Percentiles rank a stretch among this genome's conserved stretches.
phyloP scores from a whole-genome alignment of 1,140 invertebrate genomes.

The Archivesica marissinica region DNA sequence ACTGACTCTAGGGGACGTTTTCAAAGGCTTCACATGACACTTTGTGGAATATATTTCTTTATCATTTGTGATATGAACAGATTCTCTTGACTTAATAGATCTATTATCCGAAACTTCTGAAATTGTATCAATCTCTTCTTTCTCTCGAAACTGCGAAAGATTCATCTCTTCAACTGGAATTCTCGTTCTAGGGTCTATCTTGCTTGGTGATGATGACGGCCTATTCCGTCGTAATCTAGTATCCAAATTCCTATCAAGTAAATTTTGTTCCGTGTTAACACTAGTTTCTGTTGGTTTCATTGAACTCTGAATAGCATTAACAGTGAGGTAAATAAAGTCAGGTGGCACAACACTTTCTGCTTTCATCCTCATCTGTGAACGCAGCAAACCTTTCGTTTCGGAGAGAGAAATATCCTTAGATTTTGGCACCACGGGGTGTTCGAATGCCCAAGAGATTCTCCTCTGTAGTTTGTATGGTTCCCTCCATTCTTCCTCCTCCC shows the following conservation, averaged over 20 bases:
- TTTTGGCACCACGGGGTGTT: slow-evolving; percentile 78
- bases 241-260: slow-evolving; percentile 58
- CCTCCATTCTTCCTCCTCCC: slow-evolving; percentile 21
- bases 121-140: slow-evolving; percentile 66
- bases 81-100: slow-evolving; percentile 71
- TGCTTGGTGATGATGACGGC: slow-evolving; percentile 81
- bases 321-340: slow-evolving; percentile 82
- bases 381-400: slow-evolving; percentile 82
- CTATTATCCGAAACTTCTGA: slow-evolving; percentile 73
- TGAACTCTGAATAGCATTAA: slow-evolving; percentile 80
- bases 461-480: slow-evolving; percentile 64
- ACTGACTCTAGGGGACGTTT: slow-evolving; percentile 68
- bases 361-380: slow-evolving; percentile 82
- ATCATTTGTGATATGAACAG: slow-evolving; percentile 60
- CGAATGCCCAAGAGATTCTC: slow-evolving; percentile 84
- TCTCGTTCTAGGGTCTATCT: slow-evolving; percentile 81
- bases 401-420: slow-evolving; percentile 78
- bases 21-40: slow-evolving; percentile 72
- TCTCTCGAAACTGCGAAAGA: slow-evolving; percentile 68
- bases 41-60: slow-evolving; percentile 74
- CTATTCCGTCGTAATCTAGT: slow-evolving; percentile 66
- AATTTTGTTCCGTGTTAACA: slow-evolving; percentile 73
- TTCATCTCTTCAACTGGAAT: slow-evolving; percentile 76
- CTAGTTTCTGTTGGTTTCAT: slow-evolving; percentile 75
- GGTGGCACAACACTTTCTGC: slow-evolving; percentile 79